Conservation (phyloP, 2,888 invertebrate species). For the Sialis lutaria region DNA sequence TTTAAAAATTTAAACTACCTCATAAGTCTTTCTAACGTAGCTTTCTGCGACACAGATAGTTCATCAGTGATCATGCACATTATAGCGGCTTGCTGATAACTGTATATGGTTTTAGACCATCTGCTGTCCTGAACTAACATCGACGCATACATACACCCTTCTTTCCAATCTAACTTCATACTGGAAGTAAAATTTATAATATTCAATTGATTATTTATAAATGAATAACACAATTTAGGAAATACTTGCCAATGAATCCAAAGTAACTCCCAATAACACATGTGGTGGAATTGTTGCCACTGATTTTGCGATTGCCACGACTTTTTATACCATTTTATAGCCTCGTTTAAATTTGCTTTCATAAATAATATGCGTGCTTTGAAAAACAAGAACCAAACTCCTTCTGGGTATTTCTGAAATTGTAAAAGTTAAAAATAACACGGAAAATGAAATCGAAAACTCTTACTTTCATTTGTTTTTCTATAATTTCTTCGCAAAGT, state of each 20-base stretch:
- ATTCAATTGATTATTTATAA: no score
- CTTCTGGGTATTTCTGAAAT: conserved; percentile 50
- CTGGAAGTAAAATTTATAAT: conserved; percentile 26
- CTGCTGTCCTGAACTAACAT: conserved; percentile 58
- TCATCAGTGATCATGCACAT: conserved; percentile 49
- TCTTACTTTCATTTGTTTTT: conserved; percentile 46
- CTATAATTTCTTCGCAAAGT: conserved; percentile 56
- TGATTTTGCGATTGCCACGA: conserved; percentile 67
- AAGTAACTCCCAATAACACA: conserved; percentile 89
- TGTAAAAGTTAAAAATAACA: not conserved
- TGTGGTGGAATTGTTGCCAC: conserved; percentile 84
- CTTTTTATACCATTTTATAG: conserved; percentile 57
- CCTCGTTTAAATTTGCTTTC: conserved; percentile 53
- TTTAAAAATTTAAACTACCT: conserved; percentile 27
- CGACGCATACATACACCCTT: conserved; percentile 54
- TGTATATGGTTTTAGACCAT: conserved; percentile 87
- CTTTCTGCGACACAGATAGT: conserved; percentile 29
- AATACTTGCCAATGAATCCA: conserved; percentile 63
- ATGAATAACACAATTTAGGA: not conserved
- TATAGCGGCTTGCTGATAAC: conserved; percentile 75
- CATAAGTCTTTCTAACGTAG: conserved; percentile 46
- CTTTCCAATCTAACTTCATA: conserved; percentile 55
- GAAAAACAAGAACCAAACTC: conserved; percentile 85
- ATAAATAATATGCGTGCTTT: conserved; percentile 73
- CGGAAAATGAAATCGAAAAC: no score